Conservation (phyloP, 2,888 invertebrate genomes). For the Chrysotoxum bicinctum region DNA sequence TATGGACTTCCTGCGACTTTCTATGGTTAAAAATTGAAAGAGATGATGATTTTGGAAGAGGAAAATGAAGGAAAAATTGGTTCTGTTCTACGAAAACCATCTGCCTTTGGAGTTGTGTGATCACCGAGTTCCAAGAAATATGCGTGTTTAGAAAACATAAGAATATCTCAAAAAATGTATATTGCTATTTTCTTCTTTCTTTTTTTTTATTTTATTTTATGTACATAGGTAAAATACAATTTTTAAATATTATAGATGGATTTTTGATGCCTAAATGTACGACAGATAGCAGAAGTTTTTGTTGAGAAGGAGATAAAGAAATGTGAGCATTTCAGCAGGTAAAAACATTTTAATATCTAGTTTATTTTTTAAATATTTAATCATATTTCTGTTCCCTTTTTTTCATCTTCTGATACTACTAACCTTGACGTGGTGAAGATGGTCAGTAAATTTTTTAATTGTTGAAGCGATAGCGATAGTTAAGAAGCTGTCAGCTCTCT, state of each 20-base stretch:
- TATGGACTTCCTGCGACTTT: slow-evolving; percentile 1
- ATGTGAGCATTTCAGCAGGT: not conserved
- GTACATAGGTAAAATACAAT: too few species aligned
- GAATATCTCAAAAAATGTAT: not conserved
- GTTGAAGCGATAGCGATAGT: too few species aligned
- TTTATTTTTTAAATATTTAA: too few species aligned
- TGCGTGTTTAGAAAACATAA: slow-evolving; percentile 6
- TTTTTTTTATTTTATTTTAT: too few species aligned
- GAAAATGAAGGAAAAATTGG: slow-evolving; percentile 7
- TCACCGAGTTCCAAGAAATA: not conserved
- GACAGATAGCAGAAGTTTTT: not conserved
- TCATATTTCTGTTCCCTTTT: too few species aligned
- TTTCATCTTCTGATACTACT: too few species aligned
- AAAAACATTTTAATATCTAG: too few species aligned
- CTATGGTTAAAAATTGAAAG: not conserved
- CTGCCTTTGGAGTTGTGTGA: not conserved
- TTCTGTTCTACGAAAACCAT: not conserved
- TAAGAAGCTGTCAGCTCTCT: too few species aligned
- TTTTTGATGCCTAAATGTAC: not conserved
- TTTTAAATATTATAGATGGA: not conserved
- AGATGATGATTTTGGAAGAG: slow-evolving; percentile 1
- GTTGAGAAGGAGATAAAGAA: not conserved
- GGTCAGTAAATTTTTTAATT: too few species aligned
- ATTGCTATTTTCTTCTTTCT: not conserved
- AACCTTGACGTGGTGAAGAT: too few species aligned